phyloP scores from a whole-genome alignment of 2,888 invertebrate genomes.

The Philaethria dido region DNA sequence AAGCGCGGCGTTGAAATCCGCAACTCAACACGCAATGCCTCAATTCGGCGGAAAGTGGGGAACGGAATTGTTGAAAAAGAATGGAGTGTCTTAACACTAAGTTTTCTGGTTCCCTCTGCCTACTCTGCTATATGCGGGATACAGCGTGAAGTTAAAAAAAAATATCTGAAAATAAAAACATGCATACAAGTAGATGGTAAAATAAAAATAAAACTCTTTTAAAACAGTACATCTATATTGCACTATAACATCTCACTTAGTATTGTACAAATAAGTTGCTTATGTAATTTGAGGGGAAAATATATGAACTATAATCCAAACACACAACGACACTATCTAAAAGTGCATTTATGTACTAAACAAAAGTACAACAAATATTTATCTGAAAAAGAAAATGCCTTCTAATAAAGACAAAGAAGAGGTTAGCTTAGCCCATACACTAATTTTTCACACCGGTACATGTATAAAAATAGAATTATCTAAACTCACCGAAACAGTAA shows the following conservation, averaged over 20 bases:
- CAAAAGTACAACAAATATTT: constrained; percentile 26
- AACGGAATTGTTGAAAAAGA: no score
- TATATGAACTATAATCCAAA: constrained; percentile 49
- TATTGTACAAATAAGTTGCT: constrained; percentile 77
- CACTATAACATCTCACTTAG: constrained; percentile 82
- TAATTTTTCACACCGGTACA: constrained; percentile 33
- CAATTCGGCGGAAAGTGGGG: no score
- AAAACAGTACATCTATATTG: constrained; percentile 83
- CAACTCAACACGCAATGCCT: no score
- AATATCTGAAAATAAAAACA: not conserved
- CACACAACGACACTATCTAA: constrained; percentile 61
- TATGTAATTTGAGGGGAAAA: constrained; percentile 48
- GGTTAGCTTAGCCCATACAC: constrained; percentile 30
- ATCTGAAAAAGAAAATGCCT: constrained; percentile 26
- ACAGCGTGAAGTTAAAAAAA: no score
- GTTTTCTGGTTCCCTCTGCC: no score
- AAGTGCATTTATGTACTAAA: constrained; percentile 52
- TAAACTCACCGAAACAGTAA: constrained; percentile 34
- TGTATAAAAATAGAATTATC: constrained; percentile 45
- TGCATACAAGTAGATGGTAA: not conserved
- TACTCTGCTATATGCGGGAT: no score
- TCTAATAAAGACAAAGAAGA: constrained; percentile 25
- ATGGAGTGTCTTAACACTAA: no score
- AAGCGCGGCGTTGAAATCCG: no score
- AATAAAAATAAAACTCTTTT: constrained; percentile 44